Evolutionary conservation across 2,113 vertebrate genomes (phyloP).

Genomic region (Dolichotis patagonum): DNA sequence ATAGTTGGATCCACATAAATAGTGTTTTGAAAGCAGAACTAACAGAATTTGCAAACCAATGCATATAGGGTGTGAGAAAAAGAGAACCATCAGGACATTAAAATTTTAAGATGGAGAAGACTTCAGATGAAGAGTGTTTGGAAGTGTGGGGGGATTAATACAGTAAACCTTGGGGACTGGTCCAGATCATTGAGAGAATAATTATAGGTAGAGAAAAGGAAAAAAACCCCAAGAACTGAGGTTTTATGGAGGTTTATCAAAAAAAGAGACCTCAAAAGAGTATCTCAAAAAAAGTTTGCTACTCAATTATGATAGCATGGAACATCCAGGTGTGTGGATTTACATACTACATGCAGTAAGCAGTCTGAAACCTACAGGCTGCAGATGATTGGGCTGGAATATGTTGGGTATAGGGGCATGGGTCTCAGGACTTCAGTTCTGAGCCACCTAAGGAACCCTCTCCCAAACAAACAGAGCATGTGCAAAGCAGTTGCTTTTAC

Average conservation of each 20-base stretch:
- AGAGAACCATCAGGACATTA: background rate
- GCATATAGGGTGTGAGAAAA: background rate
- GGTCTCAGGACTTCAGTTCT: background rate
- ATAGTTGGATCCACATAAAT: background rate
- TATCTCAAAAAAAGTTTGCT: slow-evolving; percentile 18
- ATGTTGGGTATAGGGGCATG: background rate
- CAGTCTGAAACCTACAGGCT: background rate
- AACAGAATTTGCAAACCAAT: background rate
- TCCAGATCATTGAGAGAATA: slow-evolving; percentile 1
- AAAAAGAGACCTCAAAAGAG: background rate
- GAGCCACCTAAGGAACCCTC: background rate
- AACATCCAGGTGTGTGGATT: background rate
- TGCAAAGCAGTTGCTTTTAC: background rate
- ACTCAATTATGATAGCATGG: background rate
- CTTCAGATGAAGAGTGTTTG: background rate
- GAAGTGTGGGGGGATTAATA: background rate
- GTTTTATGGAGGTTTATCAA: slow-evolving; percentile 8
- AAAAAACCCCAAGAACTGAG: background rate
- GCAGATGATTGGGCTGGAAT: background rate
- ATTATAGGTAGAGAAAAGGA: background rate
- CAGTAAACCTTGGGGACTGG: background rate
- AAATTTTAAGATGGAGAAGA: slow-evolving; percentile 13
- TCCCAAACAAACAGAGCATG: background rate
- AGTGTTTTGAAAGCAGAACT: slow-evolving; percentile 26
- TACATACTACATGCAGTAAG: background rate